Base-by-base conservation (phyloP, 2,113 vertebrate species). In the Heptranchias perlo region DNA sequence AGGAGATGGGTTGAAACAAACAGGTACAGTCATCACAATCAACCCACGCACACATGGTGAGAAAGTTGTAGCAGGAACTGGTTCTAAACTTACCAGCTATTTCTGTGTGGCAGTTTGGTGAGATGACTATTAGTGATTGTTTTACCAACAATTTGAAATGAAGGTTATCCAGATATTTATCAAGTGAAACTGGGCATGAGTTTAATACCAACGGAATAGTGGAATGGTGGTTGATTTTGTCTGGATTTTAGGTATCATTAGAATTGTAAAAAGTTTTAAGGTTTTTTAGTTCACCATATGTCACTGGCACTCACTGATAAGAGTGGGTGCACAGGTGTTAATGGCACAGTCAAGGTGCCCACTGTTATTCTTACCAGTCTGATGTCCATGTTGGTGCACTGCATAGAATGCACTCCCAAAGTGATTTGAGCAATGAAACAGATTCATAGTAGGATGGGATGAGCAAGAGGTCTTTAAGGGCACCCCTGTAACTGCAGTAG, bases 1-100 rank as follows among this genome's bases (percentile, higher is more conserved):
- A 92, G 89, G 58, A 61, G 89, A 7, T 92, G 6, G 87, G 49
- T 92, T 92, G 54, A 92, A 92, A 92, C 14, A 92, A 16, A 92
- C 87, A 91, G 31, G 31, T 61, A 28, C 11, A 89, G 49, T 89
- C 7, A 89, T 89, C 47, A 31, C 49, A 13, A 31, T 89, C 10
- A 54, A 31, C 49, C 86, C 10, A 89, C 10, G 5, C 21, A 44
- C 3, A 58, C 49, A 54, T 61, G 52, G 54, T 35, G 52, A 58
- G 54, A 91, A 58, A 91, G 31, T n/a, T 13, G 52, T 58, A 58
- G 25, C 52, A 91, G 52, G 4, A 62, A 21, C 16, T 64, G 35
- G 54, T 92, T 92, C 54, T 61, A n/a, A 39, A 31, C 54, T n/a
- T 61, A 6, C 18, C 31, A n/a, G 52, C 0, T 39, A 21, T n/a